Evolutionary conservation across 2,113 vertebrate species (phyloP).

Genomic region (Butorides virescens): DNA sequence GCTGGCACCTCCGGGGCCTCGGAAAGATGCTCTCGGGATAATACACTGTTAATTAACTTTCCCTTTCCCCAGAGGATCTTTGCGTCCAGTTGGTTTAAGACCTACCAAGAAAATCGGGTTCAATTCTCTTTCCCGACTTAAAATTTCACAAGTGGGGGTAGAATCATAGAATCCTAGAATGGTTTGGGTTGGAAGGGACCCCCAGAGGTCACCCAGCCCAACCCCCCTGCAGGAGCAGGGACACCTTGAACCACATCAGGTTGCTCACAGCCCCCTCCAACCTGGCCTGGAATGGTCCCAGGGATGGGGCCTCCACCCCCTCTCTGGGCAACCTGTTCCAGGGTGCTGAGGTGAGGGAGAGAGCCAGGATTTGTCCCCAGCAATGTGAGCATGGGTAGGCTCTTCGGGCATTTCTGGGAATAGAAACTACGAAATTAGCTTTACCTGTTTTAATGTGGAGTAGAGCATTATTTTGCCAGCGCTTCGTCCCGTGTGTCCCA

Average conservation of each 20-base stretch:
- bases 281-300: too few relatives aligned
- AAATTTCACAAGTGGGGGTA: not conserved
- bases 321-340: too few relatives aligned
- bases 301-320: too few relatives aligned
- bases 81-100: not conserved
- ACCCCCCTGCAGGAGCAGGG: too few relatives aligned
- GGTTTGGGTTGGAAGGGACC: too few relatives aligned
- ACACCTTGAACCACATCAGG: too few relatives aligned
- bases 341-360: not conserved
- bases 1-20: not conserved
- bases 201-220: too few relatives aligned
- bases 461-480: not conserved
- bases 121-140: not conserved
- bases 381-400: not conserved
- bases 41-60: conserved; percentile 27
- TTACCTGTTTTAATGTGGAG: not conserved
- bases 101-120: not conserved
- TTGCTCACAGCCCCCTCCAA: too few relatives aligned
- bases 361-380: not conserved
- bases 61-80: not conserved
- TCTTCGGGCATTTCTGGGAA: not conserved
- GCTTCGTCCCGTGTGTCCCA: not conserved
- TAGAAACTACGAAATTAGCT: not conserved
- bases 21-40: not conserved
- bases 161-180: too few relatives aligned